phyloP scores from a whole-genome alignment of 2,113 vertebrate species.

The Spermophilus dauricus region DNA sequence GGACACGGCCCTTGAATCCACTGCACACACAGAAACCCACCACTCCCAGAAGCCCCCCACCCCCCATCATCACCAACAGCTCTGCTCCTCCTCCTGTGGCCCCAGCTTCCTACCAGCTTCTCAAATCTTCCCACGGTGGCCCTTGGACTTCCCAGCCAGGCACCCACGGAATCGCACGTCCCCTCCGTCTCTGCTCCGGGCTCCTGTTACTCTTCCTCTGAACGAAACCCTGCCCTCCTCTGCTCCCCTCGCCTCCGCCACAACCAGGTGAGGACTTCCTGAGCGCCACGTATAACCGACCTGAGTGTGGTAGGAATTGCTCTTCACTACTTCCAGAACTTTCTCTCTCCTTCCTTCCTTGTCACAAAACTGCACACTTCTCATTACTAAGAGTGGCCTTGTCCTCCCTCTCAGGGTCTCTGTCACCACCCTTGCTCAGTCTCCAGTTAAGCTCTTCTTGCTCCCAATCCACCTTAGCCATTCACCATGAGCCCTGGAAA shows the following conservation, averaged over 20 bases:
- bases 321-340: slow-evolving; percentile 18
- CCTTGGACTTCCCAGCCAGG: not conserved
- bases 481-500: not conserved
- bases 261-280: not conserved
- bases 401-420: not conserved
- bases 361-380: not conserved
- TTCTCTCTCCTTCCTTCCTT: not conserved
- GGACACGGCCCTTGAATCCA: not conserved
- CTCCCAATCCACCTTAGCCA: too few relatives aligned
- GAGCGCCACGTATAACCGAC: not conserved
- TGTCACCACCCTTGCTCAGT: not conserved
- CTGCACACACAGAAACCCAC: not conserved
- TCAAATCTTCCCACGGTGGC: not conserved
- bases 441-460: not conserved
- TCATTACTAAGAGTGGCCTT: not conserved
- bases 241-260: not conserved
- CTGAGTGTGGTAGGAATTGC: not conserved
- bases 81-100: not conserved
- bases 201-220: not conserved
- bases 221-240: not conserved
- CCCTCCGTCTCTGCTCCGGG: not conserved
- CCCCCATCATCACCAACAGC: not conserved
- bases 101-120: not conserved
- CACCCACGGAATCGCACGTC: not conserved
- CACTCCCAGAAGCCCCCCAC: too few relatives aligned